Conservation (phyloP, 2,888 invertebrate genomes). For the Ectemnius continuus region DNA sequence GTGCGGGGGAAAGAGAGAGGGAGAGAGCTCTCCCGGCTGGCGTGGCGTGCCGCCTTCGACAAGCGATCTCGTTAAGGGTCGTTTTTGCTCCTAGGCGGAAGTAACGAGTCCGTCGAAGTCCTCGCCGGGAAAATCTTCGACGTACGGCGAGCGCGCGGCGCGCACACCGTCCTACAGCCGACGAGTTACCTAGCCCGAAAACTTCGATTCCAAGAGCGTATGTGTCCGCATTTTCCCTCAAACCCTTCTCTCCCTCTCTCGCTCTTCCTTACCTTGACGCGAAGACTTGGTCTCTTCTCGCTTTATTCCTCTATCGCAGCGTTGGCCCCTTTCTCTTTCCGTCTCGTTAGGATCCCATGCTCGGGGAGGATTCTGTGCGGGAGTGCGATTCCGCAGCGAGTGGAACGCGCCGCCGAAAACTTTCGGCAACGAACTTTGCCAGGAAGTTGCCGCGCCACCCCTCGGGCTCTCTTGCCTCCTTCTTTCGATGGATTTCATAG, state of each 20-base stretch:
- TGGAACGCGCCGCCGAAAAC: conserved; percentile 49
- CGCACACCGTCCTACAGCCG: conserved; percentile 11
- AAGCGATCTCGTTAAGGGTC: conserved; percentile 50
- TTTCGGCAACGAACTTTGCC: conserved; percentile 52
- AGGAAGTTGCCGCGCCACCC: conserved; percentile 46
- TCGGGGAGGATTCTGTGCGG: conserved; percentile 23
- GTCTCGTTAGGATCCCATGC: conserved; percentile 46
- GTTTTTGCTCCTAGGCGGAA: conserved; percentile 37
- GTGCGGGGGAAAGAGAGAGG: too few species aligned
- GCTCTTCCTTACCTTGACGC: conserved; percentile 19
- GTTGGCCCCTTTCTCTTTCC: conserved; percentile 21
- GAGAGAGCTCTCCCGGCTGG: neutral
- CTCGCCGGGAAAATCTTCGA: conserved; percentile 44
- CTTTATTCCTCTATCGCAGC: conserved; percentile 2
- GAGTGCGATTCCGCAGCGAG: conserved; percentile 38
- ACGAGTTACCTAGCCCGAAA: conserved; percentile 40
- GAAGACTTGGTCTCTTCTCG: conserved; percentile 12
- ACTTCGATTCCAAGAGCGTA: conserved; percentile 29
- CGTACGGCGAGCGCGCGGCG: conserved; percentile 24
- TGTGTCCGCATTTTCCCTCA: conserved; percentile 23
- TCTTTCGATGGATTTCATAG: conserved; percentile 31
- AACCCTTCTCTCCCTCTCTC: conserved; percentile 4
- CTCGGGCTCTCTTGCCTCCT: conserved; percentile 22
- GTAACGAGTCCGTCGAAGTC: conserved; percentile 44
- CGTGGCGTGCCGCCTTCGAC: conserved; percentile 32